Evolutionary conservation across 2,797 vertebrate genomes (phyloP).

Genomic region (Chanos chanos): DNA sequence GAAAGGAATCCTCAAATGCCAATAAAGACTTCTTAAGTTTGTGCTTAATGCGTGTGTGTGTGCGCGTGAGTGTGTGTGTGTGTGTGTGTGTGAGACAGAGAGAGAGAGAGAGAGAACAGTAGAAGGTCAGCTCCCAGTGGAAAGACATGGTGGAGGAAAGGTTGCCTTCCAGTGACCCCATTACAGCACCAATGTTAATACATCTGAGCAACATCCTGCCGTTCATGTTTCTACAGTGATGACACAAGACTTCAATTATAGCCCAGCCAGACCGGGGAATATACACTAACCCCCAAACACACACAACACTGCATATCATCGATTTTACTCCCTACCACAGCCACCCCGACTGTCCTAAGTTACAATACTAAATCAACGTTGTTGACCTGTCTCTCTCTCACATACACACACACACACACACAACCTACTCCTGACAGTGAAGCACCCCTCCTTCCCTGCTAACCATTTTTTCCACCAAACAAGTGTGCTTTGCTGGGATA

Average conservation of each 20-base stretch:
- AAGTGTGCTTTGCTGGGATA: slow-evolving; percentile 23
- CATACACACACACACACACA: neutral
- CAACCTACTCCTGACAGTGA: neutral
- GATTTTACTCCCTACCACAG: slow-evolving; percentile 20
- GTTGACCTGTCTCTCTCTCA: slow-evolving; percentile 1
- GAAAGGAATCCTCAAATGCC: neutral
- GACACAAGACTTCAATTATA: slow-evolving; percentile 51
- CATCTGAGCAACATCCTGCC: slow-evolving; percentile 35
- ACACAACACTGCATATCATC: slow-evolving; percentile 20
- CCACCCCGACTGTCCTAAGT: neutral
- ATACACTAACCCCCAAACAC: slow-evolving; percentile 14
- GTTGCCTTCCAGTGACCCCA: slow-evolving; percentile 32
- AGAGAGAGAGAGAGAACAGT: neutral
- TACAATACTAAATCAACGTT: slow-evolving; percentile 11
- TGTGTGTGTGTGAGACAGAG: neutral
- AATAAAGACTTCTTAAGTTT: neutral
- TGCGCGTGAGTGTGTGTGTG: neutral
- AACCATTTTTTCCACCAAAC: slow-evolving; percentile 21
- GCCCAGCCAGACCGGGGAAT: slow-evolving; percentile 24
- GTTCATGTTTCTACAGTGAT: slow-evolving; percentile 32
- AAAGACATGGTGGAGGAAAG: neutral
- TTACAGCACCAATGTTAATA: slow-evolving; percentile 39
- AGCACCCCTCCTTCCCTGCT: neutral
- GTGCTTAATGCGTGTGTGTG: neutral
- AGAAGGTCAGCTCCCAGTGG: no score